phyloP scores from a whole-genome alignment of 2,888 invertebrate genomes.

The Chaetogeoica ovagalla region DNA sequence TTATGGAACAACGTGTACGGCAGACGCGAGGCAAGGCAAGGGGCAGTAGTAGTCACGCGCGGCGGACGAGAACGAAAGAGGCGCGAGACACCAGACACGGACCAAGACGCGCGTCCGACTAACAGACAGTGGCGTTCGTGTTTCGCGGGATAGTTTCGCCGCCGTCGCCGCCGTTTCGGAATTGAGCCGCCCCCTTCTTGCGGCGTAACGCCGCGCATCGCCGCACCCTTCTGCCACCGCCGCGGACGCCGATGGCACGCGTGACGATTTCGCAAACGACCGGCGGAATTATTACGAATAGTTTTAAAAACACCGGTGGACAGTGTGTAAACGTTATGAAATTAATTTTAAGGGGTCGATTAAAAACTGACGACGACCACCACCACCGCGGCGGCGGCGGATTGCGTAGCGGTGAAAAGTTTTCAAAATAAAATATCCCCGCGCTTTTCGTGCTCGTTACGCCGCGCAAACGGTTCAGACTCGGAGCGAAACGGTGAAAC shows the following conservation, averaged over 20 bases:
- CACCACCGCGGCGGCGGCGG: no score
- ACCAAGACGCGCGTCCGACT: conserved; percentile 53
- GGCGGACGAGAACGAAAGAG: conserved; percentile 17
- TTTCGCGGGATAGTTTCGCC: conserved; percentile 31
- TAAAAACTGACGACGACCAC: conserved; percentile 33
- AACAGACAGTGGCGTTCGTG: conserved; percentile 28
- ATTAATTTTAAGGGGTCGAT: conserved; percentile 49
- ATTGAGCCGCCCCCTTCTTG: conserved; percentile 41
- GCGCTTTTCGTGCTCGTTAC: not conserved
- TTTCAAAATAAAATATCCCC: conserved; percentile 26
- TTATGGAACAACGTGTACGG: not conserved
- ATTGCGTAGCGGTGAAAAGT: conserved; percentile 7
- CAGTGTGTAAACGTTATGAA: conserved; percentile 29
- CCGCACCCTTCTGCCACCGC: conserved; percentile 12
- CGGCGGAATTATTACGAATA: conserved; percentile 48
- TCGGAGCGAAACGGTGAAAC: not conserved
- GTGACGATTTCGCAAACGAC: conserved; percentile 20
- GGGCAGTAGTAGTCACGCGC: no score
- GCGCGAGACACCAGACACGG: conserved; percentile 30
- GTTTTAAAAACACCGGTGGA: conserved; percentile 49
- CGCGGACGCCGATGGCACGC: not conserved
- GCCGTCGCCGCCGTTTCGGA: conserved; percentile 6
- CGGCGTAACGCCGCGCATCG: conserved; percentile 1
- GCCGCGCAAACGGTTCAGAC: no score
- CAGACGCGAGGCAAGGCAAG: conserved; percentile 29